Evolutionary conservation across 2,113 vertebrate genomes (phyloP), one percentile per base, ranked within the genome.

Genomic region (Sander lucioperca): DNA sequence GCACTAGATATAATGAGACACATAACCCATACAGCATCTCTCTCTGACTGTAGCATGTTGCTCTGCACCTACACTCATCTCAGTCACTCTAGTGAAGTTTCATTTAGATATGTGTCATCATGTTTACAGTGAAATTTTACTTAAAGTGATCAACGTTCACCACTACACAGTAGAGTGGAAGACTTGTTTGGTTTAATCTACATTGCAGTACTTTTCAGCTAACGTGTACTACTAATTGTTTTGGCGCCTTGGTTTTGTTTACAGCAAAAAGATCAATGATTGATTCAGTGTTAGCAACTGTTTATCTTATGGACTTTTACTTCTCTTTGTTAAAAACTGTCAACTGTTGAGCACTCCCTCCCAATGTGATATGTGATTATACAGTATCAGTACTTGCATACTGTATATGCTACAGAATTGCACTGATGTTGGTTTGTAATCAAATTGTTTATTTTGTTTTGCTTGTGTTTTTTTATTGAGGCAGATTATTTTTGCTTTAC

Each of bases 351-450:
- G 87, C 79, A 82, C 81, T 80, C 76, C 79, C 82, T 70, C 71
- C 64, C 70, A 88, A 84, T 89, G 88, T 89, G 89, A 88, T 79
- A 61, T 11, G 8, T 43, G 39, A 43, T n/a, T 19, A 66, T 79
- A 50, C 74, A 69, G 58, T 79, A 69, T 82, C 69, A 63, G 67
- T 82, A 71, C 65, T 63, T 80, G 70, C 75, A 48, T 86, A 82
- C 72, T 68, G 72, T 74, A 80, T 43, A 77, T 74, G 80, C 77
- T 86, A 72, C 62, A 85, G 27, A 78, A 64, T 84, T 91, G 85
- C 90, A 92, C 91, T 92, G 85, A 89, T 84, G 79, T 88, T 66
- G 47, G 53, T 80, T 89, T 82, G 78, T 85, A 71, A 82, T 36
- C 70, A 13, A 74, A 64, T 79, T 74, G 66, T 45, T 71, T 73